Conservation (phyloP, 2,113 vertebrate species). For the Procavia capensis region DNA sequence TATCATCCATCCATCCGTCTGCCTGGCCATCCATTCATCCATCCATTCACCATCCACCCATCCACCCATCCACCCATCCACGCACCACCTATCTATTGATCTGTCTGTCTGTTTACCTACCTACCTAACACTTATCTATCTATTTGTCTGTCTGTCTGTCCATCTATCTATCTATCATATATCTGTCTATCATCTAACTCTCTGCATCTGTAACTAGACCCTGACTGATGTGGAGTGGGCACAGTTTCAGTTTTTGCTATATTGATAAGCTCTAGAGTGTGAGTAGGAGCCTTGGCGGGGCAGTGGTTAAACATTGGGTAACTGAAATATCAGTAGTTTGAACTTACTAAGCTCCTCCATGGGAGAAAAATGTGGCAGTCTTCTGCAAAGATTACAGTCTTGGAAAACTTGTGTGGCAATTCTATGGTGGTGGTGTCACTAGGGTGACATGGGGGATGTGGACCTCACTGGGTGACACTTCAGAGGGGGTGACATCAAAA, state of each 20-base stretch:
- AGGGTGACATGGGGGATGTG: too few species aligned
- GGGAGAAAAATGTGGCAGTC: not conserved
- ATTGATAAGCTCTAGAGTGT: not conserved
- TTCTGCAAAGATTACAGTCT: not conserved
- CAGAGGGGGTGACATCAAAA: too few species aligned
- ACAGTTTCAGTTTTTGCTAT: not conserved
- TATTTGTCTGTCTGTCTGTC: too few species aligned
- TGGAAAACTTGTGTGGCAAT: not conserved
- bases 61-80: too few species aligned
- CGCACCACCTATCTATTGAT: too few species aligned
- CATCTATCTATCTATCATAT: not conserved
- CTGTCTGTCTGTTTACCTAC: too few species aligned
- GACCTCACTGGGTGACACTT: too few species aligned
- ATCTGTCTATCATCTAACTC: rapidly evolving
- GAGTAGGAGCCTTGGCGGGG: not conserved
- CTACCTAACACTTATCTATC: too few species aligned
- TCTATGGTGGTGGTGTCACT: not conserved
- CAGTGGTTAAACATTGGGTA: not conserved
- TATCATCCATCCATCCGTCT: too few species aligned
- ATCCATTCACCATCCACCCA: too few species aligned
- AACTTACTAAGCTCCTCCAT: not conserved
- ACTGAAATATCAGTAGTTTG: not conserved
- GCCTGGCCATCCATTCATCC: too few species aligned
- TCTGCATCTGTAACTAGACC: not conserved
- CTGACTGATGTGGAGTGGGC: rapidly evolving